Base-by-base conservation (phyloP, 1,140 invertebrate genomes). In the Brachystomella parvula region DNA sequence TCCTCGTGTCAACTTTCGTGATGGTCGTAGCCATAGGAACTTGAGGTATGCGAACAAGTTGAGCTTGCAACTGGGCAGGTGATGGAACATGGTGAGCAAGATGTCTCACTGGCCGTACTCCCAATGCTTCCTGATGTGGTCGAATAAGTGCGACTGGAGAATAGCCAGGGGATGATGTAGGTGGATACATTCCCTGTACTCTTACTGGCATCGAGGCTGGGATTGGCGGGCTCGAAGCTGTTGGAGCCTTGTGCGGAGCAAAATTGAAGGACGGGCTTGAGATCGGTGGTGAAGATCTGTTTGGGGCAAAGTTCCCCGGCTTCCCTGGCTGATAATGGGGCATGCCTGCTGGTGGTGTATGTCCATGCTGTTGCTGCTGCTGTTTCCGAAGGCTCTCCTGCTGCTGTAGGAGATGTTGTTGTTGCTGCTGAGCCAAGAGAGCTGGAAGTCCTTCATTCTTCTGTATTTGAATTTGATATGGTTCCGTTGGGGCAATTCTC, bases 261-360 rank as follows among this genome's bases (percentile, higher is more conserved):
- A 53, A 53, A 53, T 53, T 53, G 21, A 53, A 53, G 3, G 49
- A 53, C 9, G 49, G 49, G 24, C 49, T 53, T 24, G 49, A 53
- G 49, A 59, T 29, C 24, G 61, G 35, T 2, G 33, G 21, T 26
- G 31, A 29, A 28, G 61, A 17, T 2, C 21, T 17, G 63, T 65
- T 69, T 6, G 67, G 60, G 0, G 9, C 9, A 44, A 57, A 12
- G 24, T 29, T 19, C 84, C 82, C 75, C n/a, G n/a, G 84, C 78
- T 31, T 81, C 33, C 76, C 75, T 31, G 31, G 53, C 12, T 64
- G 65, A n/a, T 33, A 39, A 35, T 61, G 26, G 35, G 29, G 49
- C 59, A 15, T 6, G 29, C 61, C 29, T 66, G 61, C n/a, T 62
- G 32, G 44, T 28, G 30, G 28, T 56, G 49, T 53, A 53, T 53